Conservation (phyloP, 1,140 invertebrate genomes). For the Tetramorium alpestre region DNA sequence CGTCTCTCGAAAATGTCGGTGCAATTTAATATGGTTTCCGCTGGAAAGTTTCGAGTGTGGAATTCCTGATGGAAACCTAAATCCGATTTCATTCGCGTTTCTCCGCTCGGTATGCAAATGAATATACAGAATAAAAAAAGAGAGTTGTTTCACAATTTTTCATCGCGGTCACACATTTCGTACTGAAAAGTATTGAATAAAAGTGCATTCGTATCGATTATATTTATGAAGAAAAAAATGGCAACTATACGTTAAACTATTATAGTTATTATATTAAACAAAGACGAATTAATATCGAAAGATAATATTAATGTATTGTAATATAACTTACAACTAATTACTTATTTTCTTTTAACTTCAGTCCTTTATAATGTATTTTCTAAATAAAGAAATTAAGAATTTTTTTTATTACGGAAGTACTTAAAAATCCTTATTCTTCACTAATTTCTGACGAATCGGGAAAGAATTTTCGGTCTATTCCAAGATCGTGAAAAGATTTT, state of each 20-base stretch:
- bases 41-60: conserved; percentile 32
- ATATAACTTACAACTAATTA: background rate
- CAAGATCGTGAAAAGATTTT: background rate
- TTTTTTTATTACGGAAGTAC: background rate
- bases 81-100: conserved; percentile 39
- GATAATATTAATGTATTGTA: background rate
- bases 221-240: background rate
- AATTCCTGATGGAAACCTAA: conserved; percentile 36
- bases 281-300: background rate
- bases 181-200: background rate
- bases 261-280: background rate
- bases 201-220: background rate
- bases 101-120: conserved; percentile 33
- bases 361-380: background rate
- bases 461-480: background rate
- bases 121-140: conserved; percentile 20
- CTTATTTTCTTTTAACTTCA: background rate
- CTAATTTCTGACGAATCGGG: background rate
- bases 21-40: conserved; percentile 36
- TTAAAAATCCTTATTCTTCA: background rate
- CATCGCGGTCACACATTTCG: background rate
- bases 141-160: conserved; percentile 22
- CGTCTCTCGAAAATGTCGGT: conserved; percentile 36
- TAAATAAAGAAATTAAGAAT: background rate
- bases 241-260: background rate